phyloP scores from a whole-genome alignment of 2,113 vertebrate genomes.

The Equus quagga region DNA sequence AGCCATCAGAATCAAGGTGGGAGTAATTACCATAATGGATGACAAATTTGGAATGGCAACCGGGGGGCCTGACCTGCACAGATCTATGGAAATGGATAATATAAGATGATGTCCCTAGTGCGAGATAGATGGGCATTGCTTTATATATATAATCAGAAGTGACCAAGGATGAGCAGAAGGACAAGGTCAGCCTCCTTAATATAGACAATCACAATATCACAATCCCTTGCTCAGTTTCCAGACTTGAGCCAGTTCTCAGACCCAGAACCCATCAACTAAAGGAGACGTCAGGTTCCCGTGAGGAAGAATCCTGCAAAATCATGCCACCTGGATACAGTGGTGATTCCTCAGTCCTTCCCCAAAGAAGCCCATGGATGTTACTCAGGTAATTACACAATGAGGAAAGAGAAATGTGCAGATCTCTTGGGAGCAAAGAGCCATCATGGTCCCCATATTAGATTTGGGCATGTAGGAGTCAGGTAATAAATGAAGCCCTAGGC shows the following conservation, averaged over 20 bases:
- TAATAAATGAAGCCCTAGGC: neutral
- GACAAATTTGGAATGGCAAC: neutral
- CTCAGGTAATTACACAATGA: neutral
- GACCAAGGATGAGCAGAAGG: neutral
- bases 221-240: neutral
- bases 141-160: neutral
- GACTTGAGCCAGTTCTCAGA: neutral
- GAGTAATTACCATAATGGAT: neutral
- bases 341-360: neutral
- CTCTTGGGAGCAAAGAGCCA: neutral
- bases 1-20: neutral
- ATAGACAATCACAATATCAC: neutral
- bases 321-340: neutral
- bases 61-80: neutral
- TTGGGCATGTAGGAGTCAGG: neutral
- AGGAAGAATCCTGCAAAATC: neutral
- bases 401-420: neutral
- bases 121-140: neutral
- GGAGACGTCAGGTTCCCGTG: neutral
- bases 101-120: neutral
- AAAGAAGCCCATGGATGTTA: neutral
- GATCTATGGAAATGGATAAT: neutral
- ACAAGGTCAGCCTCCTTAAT: neutral
- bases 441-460: neutral
- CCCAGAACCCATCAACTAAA: neutral